Base-by-base conservation (phyloP, 2,888 invertebrate genomes). In the Drosophila eohydei region DNA sequence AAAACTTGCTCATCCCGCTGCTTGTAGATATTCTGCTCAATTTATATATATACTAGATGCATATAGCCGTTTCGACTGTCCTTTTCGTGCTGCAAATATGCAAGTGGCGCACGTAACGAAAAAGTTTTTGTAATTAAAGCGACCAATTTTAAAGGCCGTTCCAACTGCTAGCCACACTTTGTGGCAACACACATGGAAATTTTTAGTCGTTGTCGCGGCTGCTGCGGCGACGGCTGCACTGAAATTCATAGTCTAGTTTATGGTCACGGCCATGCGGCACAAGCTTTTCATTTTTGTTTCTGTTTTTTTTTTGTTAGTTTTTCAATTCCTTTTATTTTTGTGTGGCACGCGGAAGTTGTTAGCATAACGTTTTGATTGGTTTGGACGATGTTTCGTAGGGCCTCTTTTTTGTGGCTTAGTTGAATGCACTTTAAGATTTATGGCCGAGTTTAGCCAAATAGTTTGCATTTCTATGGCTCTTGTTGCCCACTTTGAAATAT, bases 71-170 rank as follows among this genome's bases (percentile, higher is more conserved):
- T 59, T 28, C 55, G 38, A 52, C 32, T 57, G 57, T 58, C 34
- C 54, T 54, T 56, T 56, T 54, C 67, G 65, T 34, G 57, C 32
- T 55, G 21, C 43, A 43, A 43, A 21, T 43, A 12, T 46, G 88
- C 73, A 71, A 69, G 67, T 74, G 72, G 58, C 71, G 65, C 34
- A 63, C 63, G 61, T 70, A 67, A 50, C 65, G 61, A 68, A 69
- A 71, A 88, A 85, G 84, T 80, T 88, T 88, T 83, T 64, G 79
- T 73, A 86, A 86, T 86, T 88, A 89, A 88, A 88, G 72, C 69
- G 71, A 56, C 58, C 57, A 55, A 46, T 74, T 72, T 72, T 62
- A 58, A 79, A 71, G 68, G 44, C 66, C 26, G 6, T 9, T n/a
- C 38, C 52, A 16, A 63, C 50, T 48, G 28, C 21, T 16, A 48